These are phyloP conservation scores for Monochamus alternatus DNA, from an alignment of 2,888 invertebrate genomes.

Conservation along the genomic window DNA sequence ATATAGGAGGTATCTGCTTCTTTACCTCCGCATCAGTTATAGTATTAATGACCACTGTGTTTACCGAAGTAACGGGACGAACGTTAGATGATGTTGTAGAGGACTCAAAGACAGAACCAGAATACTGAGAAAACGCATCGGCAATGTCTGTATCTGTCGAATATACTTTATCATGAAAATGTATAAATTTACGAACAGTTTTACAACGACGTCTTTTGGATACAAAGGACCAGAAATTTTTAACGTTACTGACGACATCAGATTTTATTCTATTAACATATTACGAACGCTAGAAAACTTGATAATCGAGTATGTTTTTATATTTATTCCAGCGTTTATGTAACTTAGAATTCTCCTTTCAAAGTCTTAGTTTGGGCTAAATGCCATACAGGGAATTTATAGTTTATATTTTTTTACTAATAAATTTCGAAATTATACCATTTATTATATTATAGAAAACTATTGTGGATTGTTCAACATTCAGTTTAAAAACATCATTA, in stretches of 20 bases:
- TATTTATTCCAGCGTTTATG: neutral
- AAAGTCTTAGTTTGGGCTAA: neutral
- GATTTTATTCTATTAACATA: constrained; percentile 1
- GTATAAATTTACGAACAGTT: constrained; percentile 1
- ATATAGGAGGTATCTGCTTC: constrained; percentile 20
- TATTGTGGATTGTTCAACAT: neutral
- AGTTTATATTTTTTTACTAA: neutral
- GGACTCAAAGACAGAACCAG: constrained; percentile 24
- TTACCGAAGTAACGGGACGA: neutral
- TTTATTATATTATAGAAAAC: neutral
- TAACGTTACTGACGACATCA: neutral
- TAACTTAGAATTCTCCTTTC: neutral
- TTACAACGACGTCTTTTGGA: constrained; percentile 2
- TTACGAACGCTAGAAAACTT: neutral
- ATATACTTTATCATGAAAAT: neutral
- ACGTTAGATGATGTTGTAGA: neutral
- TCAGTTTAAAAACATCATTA: neutral
- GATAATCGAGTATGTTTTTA: neutral
- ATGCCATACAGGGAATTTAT: neutral
- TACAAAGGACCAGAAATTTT: constrained; percentile 5
- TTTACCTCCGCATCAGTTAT: constrained; percentile 13
- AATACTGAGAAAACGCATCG: constrained; percentile 14
- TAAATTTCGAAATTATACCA: neutral
- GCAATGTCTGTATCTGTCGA: neutral
- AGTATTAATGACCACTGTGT: neutral